Base-by-base conservation (phyloP, 2,797 vertebrate species). In the Tympanoctomys barrerae region DNA sequence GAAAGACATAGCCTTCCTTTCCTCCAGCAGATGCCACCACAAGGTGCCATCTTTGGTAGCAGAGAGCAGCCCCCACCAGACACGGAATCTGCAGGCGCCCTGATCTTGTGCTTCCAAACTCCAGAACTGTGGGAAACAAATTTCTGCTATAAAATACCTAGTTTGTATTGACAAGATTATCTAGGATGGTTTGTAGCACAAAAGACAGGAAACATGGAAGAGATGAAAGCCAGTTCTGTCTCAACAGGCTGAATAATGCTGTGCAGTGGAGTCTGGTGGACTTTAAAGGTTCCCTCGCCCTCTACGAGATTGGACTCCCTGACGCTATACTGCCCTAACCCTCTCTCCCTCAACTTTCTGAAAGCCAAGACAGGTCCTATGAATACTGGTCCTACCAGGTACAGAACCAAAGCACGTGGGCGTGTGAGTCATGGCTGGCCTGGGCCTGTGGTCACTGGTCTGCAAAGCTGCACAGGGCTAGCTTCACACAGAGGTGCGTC, bases 371-470 rank as follows among this genome's bases (percentile, higher is more conserved):
- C 10, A 33, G 7, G 22, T 61, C 49, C 57, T 33, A 2, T 39
- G 59, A 71, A 62, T 16, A 28, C 24, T 12, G 26, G 46, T 78
- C 24, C 57, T 33, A 73, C 36, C 39, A 71, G 42, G 19, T 2
- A 4, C 18, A 36, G 81, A 79, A 49, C 21, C 8, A 82, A 80
- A 64, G 70, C 36, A 16, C 62, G 8, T 46, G n/a, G 33, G 31
- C 26, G 24, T 22, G 5, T 26, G n/a, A 59, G 26, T 16, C 1
- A 1, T 2, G 0, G 6, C 31, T 81, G 84, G 61, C 3, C 0
- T 33, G 52, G 36, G 18, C 9, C 78, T 26, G 0, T 19, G 28
- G 14, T 13, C 42, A 10, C 9, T 4, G 2, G 22, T 62, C 22
- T 36, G 33, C 54, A 36, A 24, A 62, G 49, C 49, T 11, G 3